A percentile compares a stretch with the other conserved stretches of the same genome.
These are phyloP conservation scores for Pangasius krempfi DNA, from an alignment of 2,797 vertebrate genomes.

Conservation along the genomic window DNA sequence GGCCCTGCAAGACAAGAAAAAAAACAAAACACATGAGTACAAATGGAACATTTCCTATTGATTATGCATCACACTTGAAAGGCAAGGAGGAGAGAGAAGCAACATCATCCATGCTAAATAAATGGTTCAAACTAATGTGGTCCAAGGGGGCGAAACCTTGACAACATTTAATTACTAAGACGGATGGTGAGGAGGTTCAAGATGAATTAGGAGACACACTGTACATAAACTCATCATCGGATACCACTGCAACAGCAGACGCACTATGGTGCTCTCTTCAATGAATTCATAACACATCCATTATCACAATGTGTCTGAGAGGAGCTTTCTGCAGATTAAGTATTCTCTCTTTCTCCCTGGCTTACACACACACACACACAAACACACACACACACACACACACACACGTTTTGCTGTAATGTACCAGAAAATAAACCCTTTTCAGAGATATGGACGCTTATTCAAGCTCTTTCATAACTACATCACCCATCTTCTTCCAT, in stretches of 20 bases:
- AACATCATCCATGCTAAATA: conserved; percentile 71
- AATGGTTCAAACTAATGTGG: conserved; percentile 71
- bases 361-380: conserved; percentile 10
- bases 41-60: conserved; percentile 69
- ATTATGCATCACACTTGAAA: conserved; percentile 69
- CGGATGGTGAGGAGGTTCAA: conserved; percentile 63
- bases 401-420: not conserved
- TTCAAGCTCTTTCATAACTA: not conserved
- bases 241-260: conserved; percentile 31
- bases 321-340: conserved; percentile 58
- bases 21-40: conserved; percentile 65
- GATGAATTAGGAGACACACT: conserved; percentile 66
- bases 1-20: conserved; percentile 70
- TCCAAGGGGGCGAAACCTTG: conserved; percentile 71
- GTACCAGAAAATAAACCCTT: conserved; percentile 49
- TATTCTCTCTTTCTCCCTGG: conserved; percentile 33
- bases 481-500: not conserved
- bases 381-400: conserved; percentile 18
- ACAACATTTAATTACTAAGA: conserved; percentile 76
- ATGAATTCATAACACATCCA: conserved; percentile 52
- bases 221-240: conserved; percentile 46
- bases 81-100: conserved; percentile 54
- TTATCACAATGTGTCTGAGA: conserved; percentile 56
- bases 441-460: not conserved
- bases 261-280: conserved; percentile 38